Base-by-base conservation (phyloP, 1,140 invertebrate species). In the Calycopis cecrops region DNA sequence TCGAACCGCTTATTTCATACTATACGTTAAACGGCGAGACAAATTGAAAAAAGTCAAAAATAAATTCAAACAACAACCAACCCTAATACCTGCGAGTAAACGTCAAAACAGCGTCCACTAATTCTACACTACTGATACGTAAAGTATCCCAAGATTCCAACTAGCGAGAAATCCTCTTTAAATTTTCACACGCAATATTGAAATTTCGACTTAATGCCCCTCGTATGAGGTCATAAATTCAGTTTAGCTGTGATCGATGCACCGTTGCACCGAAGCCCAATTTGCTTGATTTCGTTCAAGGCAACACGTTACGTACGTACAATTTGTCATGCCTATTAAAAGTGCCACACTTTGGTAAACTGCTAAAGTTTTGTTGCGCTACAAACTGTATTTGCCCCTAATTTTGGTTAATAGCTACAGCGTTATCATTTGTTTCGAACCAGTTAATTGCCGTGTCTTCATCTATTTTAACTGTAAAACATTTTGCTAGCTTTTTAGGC, bases 131-230 rank as follows among this genome's bases (percentile, higher is more conserved):
- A 9, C 37, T 17, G 12, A 40, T 44, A 53, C 52, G 42, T 53
- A 44, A 53, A 53, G 38, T 53, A 53, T 53, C 52, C 44, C 52
- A 53, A 53, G 38, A 44, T 33, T 53, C 21, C 33, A 53, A 53
- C 52, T 53, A 17, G 35, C n/a, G 51, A 28, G 52, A 53, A 53
- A 42, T 53, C 28, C 52, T 53, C 38, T 53, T 53, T 44, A 53
- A 53, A 53, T 53, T 53, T 53, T 53, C 51, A 52, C 28, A 4
- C 33, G 8, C n/a, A 10, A 34, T 28, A 53, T 44, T 53, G 28
- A 33, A 53, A 34, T 53, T 53, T 44, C 14, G 9, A 44, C 52
- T 53, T 33, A 42, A 6, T 34, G 0, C 0, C 1, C 3, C 10
- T 35, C 6, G 11, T 8, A 16, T 44, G 40, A 53, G 10, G 52